Evolutionary conservation across 2,888 invertebrate genomes (phyloP), one percentile per base, ranked within the genome.

Genomic region (Noctua fimbriata): DNA sequence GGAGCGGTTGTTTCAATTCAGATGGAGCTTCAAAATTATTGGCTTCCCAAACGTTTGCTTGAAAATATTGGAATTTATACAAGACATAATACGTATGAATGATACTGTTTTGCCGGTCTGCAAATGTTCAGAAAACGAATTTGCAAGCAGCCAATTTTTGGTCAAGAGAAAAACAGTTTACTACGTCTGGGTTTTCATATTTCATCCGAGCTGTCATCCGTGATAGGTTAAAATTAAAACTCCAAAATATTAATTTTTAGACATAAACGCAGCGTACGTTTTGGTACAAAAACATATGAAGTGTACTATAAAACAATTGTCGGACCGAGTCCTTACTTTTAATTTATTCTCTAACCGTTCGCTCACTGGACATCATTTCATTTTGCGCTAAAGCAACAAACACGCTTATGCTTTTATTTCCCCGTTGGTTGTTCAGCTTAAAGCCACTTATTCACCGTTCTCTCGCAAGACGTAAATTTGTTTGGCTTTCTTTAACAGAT

Each of bases 361-460:
- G 90, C 73, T 82, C 89, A 91, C 91, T 93, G 93, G 93, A 93
- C 93, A 93, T 94, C 94, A 94, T 94, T 95, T 94, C 91, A 93
- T 94, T 94, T 93, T 92, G 91, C 90, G 91, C 92, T 93, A 91
- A 94, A 93, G 92, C 92, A 94, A 95, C 94, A 94, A 93, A 95
- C 94, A 94, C 92, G 94, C 92, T 94, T 94, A 94, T 94, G 94
- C 93, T 95, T 94, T 96, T 95, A 95, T 94, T 93, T 91, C 90
- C 90, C 91, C 90, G 85, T 86, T 85, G 91, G 90, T 90, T 89
- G 91, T 93, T 93, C 91, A 91, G 89, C 89, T 90, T 90, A 79
- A 77, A 87, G 86, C 88, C 87, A 90, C 91, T 88, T 89, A 92
- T 93, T 92, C 90, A 91, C 87, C 89, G 88, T 82, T 78, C 73